Conservation (phyloP, 2,797 vertebrate genomes). For the Mus caroli region DNA sequence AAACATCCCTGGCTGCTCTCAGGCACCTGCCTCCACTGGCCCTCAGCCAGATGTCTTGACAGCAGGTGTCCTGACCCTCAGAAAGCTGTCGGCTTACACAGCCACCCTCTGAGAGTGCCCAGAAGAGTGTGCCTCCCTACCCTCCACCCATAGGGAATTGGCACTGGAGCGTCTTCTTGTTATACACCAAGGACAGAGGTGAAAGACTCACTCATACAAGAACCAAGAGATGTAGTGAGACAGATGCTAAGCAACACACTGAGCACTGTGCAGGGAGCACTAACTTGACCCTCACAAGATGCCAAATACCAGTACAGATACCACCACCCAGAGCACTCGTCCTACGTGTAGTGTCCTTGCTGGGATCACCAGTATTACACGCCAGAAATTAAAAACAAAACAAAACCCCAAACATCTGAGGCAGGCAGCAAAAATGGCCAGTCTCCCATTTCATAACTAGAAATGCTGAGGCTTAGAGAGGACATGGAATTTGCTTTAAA, state of each 20-base stretch:
- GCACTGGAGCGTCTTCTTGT: neutral
- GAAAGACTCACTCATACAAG: neutral
- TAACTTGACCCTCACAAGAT: neutral
- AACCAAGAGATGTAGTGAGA: neutral
- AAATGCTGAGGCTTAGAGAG: conserved; percentile 9
- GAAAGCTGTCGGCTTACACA: neutral
- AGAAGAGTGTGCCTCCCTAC: neutral
- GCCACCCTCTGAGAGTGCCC: neutral
- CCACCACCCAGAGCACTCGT: neutral
- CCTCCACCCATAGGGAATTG: neutral
- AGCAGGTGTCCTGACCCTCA: neutral
- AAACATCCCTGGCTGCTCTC: neutral
- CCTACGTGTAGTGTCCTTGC: neutral
- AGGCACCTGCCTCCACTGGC: neutral
- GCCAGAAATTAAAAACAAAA: neutral
- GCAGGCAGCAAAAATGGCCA: neutral
- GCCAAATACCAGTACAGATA: neutral
- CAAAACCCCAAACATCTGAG: neutral
- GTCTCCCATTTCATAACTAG: neutral
- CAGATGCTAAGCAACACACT: neutral
- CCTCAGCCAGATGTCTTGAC: neutral
- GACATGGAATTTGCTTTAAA: neutral
- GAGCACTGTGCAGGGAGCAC: neutral
- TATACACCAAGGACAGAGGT: neutral
- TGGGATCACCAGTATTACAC: neutral